Conservation (phyloP, 2,888 invertebrate species). For the Caenorhabditis sp. region DNA sequence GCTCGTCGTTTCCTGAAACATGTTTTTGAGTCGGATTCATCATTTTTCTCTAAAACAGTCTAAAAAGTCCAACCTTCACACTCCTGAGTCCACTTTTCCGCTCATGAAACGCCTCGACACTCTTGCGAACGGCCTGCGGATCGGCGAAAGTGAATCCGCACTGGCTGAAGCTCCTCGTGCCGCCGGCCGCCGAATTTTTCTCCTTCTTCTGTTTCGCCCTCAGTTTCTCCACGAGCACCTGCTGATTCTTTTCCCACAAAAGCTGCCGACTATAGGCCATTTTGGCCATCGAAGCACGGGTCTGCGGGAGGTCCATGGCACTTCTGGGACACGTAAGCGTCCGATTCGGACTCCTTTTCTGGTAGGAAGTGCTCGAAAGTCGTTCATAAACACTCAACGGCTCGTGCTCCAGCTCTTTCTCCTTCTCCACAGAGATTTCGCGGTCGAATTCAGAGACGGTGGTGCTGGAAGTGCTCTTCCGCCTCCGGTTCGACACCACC, state of each 20-base stretch:
- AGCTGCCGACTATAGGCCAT: conserved; percentile 77
- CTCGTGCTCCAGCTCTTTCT: conserved; percentile 3
- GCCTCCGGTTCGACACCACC: conserved; percentile 57
- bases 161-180: conserved; percentile 5
- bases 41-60: background rate
- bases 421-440: conserved; percentile 50
- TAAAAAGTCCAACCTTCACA: conserved; percentile 23
- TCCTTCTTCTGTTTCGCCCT: conserved; percentile 59
- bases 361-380: conserved; percentile 41
- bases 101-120: conserved; percentile 57
- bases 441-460: conserved; percentile 54
- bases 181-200: conserved; percentile 18
- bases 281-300: conserved; percentile 77
- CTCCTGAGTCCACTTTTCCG: conserved; percentile 26
- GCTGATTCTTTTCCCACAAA: conserved; percentile 72
- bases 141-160: conserved; percentile 67
- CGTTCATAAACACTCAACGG: conserved; percentile 61
- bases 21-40: no score
- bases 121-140: conserved; percentile 59
- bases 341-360: conserved; percentile 18
- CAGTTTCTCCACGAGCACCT: conserved; percentile 71
- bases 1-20: conserved; percentile 9
- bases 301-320: conserved; percentile 74
- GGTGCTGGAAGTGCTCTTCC: conserved; percentile 61
- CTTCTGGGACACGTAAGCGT: conserved; percentile 64